A percentile compares a stretch with the other conserved stretches of the same genome.
These are phyloP conservation scores for Micronycteris hirsuta DNA, from an alignment of 2,113 vertebrate genomes.

Conservation along the genomic window DNA sequence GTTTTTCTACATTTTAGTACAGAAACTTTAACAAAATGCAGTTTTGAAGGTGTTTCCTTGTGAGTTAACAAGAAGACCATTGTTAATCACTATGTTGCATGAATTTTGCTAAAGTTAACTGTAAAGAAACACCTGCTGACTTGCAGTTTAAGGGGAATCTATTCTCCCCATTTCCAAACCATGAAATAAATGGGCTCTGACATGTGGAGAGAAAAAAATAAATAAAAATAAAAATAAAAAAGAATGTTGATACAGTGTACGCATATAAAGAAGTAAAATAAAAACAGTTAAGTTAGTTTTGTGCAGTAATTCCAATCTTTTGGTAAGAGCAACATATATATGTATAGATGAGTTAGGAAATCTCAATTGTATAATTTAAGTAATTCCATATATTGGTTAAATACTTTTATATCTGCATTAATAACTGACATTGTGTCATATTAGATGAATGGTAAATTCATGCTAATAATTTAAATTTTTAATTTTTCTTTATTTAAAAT, in stretches of 20 bases:
- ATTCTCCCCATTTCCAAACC: too few relatives aligned
- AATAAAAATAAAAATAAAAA: background rate
- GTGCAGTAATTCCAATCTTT: background rate
- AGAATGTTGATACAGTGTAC: background rate
- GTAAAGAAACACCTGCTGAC: too few relatives aligned
- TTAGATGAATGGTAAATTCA: slow-evolving; percentile 31
- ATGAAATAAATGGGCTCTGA: too few relatives aligned
- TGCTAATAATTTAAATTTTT: slow-evolving; percentile 44
- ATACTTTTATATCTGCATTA: slow-evolving; percentile 35
- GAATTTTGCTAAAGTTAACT: too few relatives aligned
- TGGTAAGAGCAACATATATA: background rate
- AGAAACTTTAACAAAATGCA: too few relatives aligned
- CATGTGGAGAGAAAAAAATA: too few relatives aligned
- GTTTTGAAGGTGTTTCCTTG: too few relatives aligned
- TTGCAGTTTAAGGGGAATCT: too few relatives aligned
- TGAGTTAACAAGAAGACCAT: too few relatives aligned
- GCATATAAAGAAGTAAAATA: background rate
- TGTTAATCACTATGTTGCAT: too few relatives aligned
- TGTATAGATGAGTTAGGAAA: background rate
- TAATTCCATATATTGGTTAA: slow-evolving; percentile 17
- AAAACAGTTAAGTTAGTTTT: background rate
- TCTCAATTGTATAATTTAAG: background rate
- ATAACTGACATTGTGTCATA: background rate
- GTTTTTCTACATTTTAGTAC: too few relatives aligned
- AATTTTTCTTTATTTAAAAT: slow-evolving; percentile 46